Base-by-base conservation (phyloP, 2,888 invertebrate genomes). In the Lithophane semibrunnea region DNA sequence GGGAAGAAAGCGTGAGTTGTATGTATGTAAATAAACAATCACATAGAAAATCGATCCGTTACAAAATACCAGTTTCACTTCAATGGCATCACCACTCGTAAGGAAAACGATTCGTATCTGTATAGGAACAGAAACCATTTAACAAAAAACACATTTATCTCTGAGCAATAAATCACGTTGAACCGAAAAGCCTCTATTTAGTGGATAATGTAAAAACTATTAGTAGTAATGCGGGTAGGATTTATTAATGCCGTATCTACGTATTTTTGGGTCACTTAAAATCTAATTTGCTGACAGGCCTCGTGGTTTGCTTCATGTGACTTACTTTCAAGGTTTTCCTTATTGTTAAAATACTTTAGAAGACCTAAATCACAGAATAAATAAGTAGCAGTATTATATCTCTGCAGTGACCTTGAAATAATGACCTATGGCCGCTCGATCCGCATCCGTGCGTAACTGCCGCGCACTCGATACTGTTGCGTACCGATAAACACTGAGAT, bases 171-270 rank as follows among this genome's bases (percentile, higher is more conserved):
- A 83, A 86, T 86, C 83, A 88, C 63, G 49, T 49, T 67, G 69
- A 75, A 65, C 61, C 73, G 56, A 75, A 82, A 69, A 77, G 82
- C 86, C 86, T 79, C 77, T 85, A 87, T 87, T 87, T 87, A 87
- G 80, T 71, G 71, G 87, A 73, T 84, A 76, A 84, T 84, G 74
- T 77, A 79, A 80, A 79, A 84, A 82, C 84, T 88, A 84, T 83
- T 85, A 85, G 80, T 42, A 18, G 42, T 73, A 78, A 90, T 90
- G 90, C 90, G 90, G 90, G 90, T 75, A 72, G 64, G 76, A 90
- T 90, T 90, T 89, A 90, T 88, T 74, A 61, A 4, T 67, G 66
- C 65, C 69, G 61, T 86, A 86, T 88, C 80, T 77, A 82, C 66
- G 65, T 66, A 67, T 71, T 84, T 89, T 84, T 65, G 76, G 88